Base-by-base conservation (phyloP, 2,888 invertebrate genomes). In the Desoria tigrina region DNA sequence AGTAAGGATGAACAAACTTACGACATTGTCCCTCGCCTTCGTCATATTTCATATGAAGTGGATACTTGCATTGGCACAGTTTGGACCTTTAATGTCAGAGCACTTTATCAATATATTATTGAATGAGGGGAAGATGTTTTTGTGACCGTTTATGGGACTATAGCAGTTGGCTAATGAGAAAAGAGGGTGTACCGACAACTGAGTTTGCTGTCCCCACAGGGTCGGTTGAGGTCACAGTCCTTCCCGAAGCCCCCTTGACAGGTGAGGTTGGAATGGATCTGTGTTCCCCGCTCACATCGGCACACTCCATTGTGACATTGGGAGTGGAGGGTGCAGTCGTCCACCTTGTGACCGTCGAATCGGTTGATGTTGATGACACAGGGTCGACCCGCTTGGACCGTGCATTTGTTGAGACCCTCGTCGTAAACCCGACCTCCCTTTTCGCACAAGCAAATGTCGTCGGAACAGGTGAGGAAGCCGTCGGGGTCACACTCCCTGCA, bases 11-110 rank as follows among this genome's bases (percentile, higher is more conserved):
- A n/a, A n/a, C n/a, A n/a, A n/a, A 32, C 28, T 55, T 28, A 58
- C 58, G 24, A 42, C 72, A 72, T 32, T 72, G 67, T 0, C 62
- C 65, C 1, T 24, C 4, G 2, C 23, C 27, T 42, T 68, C 69
- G 14, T 69, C 69, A 37, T 69, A 72, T 39, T 61, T 57, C 69
- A 68, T 67, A 42, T 72, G 72, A n/a, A 63, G 42, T 0, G 64
- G 68, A 50, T 63, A 69, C 49, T 72, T 72, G 28, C 72, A 72
- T 39, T 69, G 69, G 28, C 72, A 72, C 23, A 67, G 45, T 37
- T 68, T 65, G 1, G 63, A 61, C 7, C 65, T 59, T 3, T 11
- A 51, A 9, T 9, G 51, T 45, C 6, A 16, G 21, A 18, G 9
- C 45, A 45, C 24, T 9, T 45, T n/a, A n/a, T n/a, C n/a, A n/a